Conservation (phyloP, 2,113 vertebrate genomes). For the Nanorana parkeri region DNA sequence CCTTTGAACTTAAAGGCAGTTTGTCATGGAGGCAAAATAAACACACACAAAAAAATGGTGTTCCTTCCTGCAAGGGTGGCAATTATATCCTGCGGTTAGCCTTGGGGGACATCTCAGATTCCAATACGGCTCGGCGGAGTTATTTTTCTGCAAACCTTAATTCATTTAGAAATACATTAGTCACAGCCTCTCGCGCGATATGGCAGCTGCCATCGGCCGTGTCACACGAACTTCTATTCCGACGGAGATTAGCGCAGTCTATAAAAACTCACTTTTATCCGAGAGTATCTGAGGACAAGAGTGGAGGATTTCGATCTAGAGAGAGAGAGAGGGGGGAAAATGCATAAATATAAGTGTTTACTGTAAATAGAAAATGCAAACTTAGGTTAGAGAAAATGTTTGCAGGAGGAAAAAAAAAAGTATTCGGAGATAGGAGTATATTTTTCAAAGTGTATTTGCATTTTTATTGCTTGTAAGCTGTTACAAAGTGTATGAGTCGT, state of each 20-base stretch:
- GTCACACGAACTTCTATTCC: not conserved
- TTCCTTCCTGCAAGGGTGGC: too few relatives aligned
- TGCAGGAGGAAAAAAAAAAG: constrained; percentile 19
- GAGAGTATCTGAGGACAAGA: constrained; percentile 34
- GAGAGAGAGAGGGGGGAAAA: not conserved
- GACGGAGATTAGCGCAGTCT: not conserved
- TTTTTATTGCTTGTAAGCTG: constrained; percentile 58
- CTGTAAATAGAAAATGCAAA: constrained; percentile 54
- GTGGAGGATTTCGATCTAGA: not conserved
- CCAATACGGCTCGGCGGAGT: too few relatives aligned
- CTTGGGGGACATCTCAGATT: too few relatives aligned
- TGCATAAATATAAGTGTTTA: constrained; percentile 42
- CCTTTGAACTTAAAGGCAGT: too few relatives aligned
- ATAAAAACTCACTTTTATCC: constrained; percentile 16
- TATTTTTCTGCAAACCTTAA: not conserved
- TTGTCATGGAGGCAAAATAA: too few relatives aligned
- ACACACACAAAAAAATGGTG: too few relatives aligned
- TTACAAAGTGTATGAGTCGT: constrained; percentile 45
- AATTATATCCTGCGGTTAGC: too few relatives aligned
- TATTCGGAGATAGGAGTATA: constrained; percentile 6
- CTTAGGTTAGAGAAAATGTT: constrained; percentile 44
- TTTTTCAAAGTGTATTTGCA: constrained; percentile 43
- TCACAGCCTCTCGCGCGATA: not conserved
- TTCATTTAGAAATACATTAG: not conserved
- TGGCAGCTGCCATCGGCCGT: not conserved